Evolutionary conservation across 2,888 invertebrate species (phyloP).

Genomic region (Atethmia centrago): DNA sequence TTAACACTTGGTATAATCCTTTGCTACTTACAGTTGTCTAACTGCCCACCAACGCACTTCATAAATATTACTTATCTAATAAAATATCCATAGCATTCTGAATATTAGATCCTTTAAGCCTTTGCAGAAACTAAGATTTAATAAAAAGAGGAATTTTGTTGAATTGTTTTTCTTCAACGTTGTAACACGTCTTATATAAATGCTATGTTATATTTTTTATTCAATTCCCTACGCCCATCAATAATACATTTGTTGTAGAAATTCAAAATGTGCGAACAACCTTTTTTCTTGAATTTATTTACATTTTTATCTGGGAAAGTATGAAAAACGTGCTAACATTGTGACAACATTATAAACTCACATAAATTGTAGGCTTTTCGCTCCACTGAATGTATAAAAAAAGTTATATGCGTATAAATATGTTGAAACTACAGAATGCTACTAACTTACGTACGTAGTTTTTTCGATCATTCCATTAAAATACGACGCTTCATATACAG

Average conservation of each 20-base stretch:
- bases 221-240: slow-evolving; percentile 31
- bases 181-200: slow-evolving; percentile 27
- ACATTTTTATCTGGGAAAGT: slow-evolving; percentile 40
- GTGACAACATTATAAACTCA: slow-evolving; percentile 43
- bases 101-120: background rate
- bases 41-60: background rate
- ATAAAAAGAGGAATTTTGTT: slow-evolving; percentile 31
- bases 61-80: background rate
- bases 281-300: slow-evolving; percentile 50
- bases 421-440: slow-evolving; percentile 8
- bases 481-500: background rate
- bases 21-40: background rate
- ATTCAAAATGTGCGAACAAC: slow-evolving; percentile 34
- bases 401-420: slow-evolving; percentile 1
- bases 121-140: slow-evolving; percentile 11
- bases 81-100: slow-evolving; percentile 9
- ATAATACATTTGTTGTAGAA: slow-evolving; percentile 56
- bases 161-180: slow-evolving; percentile 28
- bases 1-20: slow-evolving; percentile 7
- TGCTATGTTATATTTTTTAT: slow-evolving; percentile 37
- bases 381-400: slow-evolving; percentile 37
- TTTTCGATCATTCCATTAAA: slow-evolving; percentile 3
- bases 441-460: slow-evolving; percentile 6
- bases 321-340: slow-evolving; percentile 48
- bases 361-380: slow-evolving; percentile 21